Conservation (phyloP, 2,888 invertebrate species). For the Mylabris sibirica region DNA sequence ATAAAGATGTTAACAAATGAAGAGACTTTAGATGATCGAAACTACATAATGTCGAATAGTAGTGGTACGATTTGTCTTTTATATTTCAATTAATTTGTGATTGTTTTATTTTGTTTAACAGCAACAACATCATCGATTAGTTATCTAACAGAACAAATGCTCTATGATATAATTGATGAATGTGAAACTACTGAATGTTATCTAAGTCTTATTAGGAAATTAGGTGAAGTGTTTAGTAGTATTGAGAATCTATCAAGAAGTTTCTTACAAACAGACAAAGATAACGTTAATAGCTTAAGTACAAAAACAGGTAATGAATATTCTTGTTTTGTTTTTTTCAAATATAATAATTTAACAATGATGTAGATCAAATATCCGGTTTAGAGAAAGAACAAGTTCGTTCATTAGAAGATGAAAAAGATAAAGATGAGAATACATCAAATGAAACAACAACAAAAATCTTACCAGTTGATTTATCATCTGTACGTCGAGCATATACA, state of each 20-base stretch:
- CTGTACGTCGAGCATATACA: slow-evolving; percentile 74
- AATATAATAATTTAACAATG: neutral
- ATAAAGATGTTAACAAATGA: slow-evolving; percentile 3
- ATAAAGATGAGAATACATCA: slow-evolving; percentile 86
- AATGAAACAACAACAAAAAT: slow-evolving; percentile 52
- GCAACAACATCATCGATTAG: slow-evolving; percentile 50
- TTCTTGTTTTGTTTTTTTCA: no score
- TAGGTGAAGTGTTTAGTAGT: slow-evolving; percentile 79
- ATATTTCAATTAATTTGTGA: neutral
- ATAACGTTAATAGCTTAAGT: slow-evolving; percentile 22
- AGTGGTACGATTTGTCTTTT: neutral
- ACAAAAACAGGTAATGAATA: slow-evolving; percentile 5
- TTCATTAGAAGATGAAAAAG: slow-evolving; percentile 78
- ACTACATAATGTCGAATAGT: slow-evolving; percentile 14
- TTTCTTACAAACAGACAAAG: slow-evolving; percentile 66
- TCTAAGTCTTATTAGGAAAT: slow-evolving; percentile 75
- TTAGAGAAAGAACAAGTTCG: slow-evolving; percentile 77
- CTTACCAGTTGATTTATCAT: slow-evolving; percentile 72
- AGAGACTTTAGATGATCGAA: slow-evolving; percentile 12
- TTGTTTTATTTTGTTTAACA: no score
- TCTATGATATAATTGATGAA: slow-evolving; percentile 77
- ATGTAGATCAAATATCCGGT: slow-evolving; percentile 60
- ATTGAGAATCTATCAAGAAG: slow-evolving; percentile 76
- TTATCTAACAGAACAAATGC: slow-evolving; percentile 77
- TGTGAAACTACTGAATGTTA: slow-evolving; percentile 75